Conservation (phyloP, 2,888 invertebrate species). For the Lomographa bimaculata region DNA sequence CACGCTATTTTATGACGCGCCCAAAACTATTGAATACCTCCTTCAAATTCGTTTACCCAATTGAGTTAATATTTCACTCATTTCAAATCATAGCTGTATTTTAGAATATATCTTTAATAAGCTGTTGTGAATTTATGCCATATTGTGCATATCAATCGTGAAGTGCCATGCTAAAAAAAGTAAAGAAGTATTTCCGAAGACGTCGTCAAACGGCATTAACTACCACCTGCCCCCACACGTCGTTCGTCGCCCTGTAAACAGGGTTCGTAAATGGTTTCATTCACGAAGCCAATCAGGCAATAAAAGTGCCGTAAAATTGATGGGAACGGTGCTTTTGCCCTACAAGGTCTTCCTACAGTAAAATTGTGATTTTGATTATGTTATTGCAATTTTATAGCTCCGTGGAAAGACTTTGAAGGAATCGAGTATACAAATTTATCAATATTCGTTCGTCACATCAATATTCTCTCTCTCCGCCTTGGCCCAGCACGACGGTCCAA, state of each 20-base stretch:
- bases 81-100: no score
- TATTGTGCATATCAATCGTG: no score
- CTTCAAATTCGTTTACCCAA: no score
- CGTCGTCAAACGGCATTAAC: not conserved
- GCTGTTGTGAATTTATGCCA: no score
- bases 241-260: not conserved
- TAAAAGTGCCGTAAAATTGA: conserved; percentile 4
- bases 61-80: no score
- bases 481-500: no score
- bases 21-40: not conserved
- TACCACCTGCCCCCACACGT: not conserved
- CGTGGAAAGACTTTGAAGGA: no score
- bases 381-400: not conserved
- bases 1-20: conserved; percentile 3
- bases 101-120: no score
- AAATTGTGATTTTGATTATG: not conserved
- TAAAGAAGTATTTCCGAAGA: not conserved
- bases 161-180: not conserved
- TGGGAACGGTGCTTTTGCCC: conserved; percentile 1
- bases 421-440: no score
- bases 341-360: no score
- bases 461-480: no score
- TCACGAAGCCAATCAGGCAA: conserved; percentile 6
- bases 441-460: no score
- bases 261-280: conserved; percentile 3